Conservation (phyloP, 2,113 vertebrate genomes). For the Gopherus flavomarginatus region DNA sequence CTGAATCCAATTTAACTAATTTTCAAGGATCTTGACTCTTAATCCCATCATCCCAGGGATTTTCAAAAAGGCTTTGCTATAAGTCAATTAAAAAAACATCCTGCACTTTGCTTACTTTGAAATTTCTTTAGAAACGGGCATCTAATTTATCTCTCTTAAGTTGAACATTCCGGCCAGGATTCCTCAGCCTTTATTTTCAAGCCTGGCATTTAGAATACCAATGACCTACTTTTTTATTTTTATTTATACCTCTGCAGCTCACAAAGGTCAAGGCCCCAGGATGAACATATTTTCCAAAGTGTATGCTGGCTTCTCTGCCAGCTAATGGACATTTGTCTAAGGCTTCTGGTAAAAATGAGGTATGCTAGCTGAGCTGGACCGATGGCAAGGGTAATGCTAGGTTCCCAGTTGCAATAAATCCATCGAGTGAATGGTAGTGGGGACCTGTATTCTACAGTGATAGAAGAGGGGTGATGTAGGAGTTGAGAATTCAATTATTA, state of each 20-base stretch:
- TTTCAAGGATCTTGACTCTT: slow-evolving; percentile 30
- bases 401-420: slow-evolving; percentile 33
- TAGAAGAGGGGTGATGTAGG: not conserved
- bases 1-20: slow-evolving; percentile 44
- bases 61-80: not conserved
- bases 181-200: not conserved
- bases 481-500: not conserved
- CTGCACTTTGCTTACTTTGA: accelerated
- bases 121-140: not conserved
- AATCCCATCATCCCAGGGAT: not conserved
- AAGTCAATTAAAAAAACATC: not conserved
- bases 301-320: accelerated
- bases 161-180: not conserved
- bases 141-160: not conserved
- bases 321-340: not conserved
- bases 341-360: slow-evolving; percentile 4
- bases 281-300: not conserved
- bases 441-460: not conserved
- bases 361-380: not conserved
- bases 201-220: not conserved
- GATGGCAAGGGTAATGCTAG: not conserved
- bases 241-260: not conserved
- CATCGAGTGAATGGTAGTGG: accelerated
- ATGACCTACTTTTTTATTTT: not conserved
- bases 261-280: not conserved